Base-by-base conservation (phyloP, 1,140 invertebrate genomes). In the Colletes gigas region DNA sequence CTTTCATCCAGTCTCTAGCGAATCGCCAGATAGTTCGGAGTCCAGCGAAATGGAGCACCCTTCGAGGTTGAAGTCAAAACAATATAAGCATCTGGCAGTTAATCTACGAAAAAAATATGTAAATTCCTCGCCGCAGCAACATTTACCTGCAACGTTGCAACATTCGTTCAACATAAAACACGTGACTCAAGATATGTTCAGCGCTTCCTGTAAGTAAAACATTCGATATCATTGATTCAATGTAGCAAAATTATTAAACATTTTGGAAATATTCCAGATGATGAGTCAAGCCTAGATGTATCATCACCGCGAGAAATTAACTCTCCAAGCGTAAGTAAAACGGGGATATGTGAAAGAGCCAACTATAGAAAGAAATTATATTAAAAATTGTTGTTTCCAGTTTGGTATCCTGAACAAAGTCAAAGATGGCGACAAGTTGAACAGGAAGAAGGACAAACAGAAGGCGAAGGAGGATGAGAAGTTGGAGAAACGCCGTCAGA, bases 401-500 rank as follows among this genome's bases (percentile, higher is more conserved):
- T 95, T 95, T 89, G 94, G 95, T 39, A 94, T 95, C 66, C 90
- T 95, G 81, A 93, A 94, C 5, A 96, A 95, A 88, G 93, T 93
- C 67, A 95, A 96, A 86, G 96, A 96, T 70, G 92, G 93, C 12
- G 96, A 97, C 59, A 96, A 96, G 82, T 92, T 96, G 12, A 91
- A 94, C 30, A 93, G 95, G 66, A 96, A 96, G 83, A 94, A 95
- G 87, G 96, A 96, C 74, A 97, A 96, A 85, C 95, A 96, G 86
- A 97, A 96, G 89, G 95, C 94, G 19, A 97, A 97, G 88, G 96
- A 97, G 83, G 96, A 97, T 86, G 96, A 97, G 73, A 97, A 97
- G 84, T 88, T 95, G 82, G 96, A 97, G 85, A 97, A 97, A 88
- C 93, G 95, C 21, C 91, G 96, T 76, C 91, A 95, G 68, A 97